These are phyloP conservation scores for Muscicapa comitata DNA, from an alignment of 2,797 vertebrate genomes.

Conservation along the genomic window DNA sequence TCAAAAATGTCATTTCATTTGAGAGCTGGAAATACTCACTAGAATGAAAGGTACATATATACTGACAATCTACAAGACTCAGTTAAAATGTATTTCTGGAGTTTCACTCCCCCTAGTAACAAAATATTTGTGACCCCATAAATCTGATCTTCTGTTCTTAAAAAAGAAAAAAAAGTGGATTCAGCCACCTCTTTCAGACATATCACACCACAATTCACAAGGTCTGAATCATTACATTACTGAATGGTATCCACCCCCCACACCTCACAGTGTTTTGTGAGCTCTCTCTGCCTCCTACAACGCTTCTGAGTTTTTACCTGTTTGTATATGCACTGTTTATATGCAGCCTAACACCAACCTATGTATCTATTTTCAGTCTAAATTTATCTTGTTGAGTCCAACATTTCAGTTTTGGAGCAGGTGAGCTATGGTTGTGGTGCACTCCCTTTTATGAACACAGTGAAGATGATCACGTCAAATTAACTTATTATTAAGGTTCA, in stretches of 20 bases:
- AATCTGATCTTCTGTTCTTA: neutral
- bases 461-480: neutral
- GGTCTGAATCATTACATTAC: neutral
- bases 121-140: neutral
- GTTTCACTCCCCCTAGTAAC: neutral
- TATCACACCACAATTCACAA: neutral
- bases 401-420: rapidly evolving
- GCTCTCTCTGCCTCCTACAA: neutral
- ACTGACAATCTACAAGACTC: neutral
- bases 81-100: neutral
- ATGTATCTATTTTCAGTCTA: neutral
- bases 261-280: neutral
- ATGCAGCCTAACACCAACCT: neutral
- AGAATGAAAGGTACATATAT: neutral
- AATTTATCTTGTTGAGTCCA: neutral
- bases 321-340: neutral
- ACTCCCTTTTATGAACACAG: neutral
- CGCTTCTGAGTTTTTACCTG: neutral
- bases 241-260: neutral
- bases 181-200: neutral
- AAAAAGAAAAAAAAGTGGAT: neutral
- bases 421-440: neutral
- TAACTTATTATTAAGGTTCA: neutral
- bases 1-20: neutral
- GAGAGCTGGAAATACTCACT: neutral